Base-by-base conservation (phyloP, 2,113 vertebrate species). In the Corythoichthys intestinalis region DNA sequence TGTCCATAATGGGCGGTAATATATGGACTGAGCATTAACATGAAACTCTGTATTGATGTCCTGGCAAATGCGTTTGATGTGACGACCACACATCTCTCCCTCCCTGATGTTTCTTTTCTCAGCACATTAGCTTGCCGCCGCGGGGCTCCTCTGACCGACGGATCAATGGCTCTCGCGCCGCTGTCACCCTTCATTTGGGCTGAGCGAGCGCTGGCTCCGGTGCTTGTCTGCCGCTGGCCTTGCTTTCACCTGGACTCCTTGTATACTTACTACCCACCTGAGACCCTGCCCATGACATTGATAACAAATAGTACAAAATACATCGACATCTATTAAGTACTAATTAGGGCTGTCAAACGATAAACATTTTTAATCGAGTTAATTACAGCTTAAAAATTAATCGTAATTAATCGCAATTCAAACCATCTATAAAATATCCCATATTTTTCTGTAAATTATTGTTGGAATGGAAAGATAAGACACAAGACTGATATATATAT, bases 131-230 rank as follows among this genome's bases (percentile, higher is more conserved):
- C 82, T 80, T 87, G 87, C 86, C 85, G 88, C 88, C 86, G 85
- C 86, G 83, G 85, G 89, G 88, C 67, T 89, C 86, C 88, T 90
- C 87, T 89, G 89, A 90, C 90, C 88, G 88, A 79, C 75, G 87
- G 88, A 91, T 91, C 90, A 91, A 90, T 91, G 88, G 86, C 87
- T 88, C 88, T 91, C 77, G 83, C 84, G 81, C 86, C 85, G 87
- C 87, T 92, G 90, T 92, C 89, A 91, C 87, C 88, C 88, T 90
- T 90, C 82, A 92, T 91, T 91, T 89, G 85, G 76, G 81, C 72
- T 86, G 90, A 91, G 86, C 76, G 82, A 87, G 82, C 73, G 77
- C 78, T 86, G 87, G 86, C 87, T 88, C 88, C 85, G 80, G 86
- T 85, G 79, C 79, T 80, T 69, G 72, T 89, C 88, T 87, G 89